Percentiles rank a stretch among this genome's conserved stretches.
Evolutionary conservation across 1,140 invertebrate species (phyloP).

Genomic region (Euwallacea similis): DNA sequence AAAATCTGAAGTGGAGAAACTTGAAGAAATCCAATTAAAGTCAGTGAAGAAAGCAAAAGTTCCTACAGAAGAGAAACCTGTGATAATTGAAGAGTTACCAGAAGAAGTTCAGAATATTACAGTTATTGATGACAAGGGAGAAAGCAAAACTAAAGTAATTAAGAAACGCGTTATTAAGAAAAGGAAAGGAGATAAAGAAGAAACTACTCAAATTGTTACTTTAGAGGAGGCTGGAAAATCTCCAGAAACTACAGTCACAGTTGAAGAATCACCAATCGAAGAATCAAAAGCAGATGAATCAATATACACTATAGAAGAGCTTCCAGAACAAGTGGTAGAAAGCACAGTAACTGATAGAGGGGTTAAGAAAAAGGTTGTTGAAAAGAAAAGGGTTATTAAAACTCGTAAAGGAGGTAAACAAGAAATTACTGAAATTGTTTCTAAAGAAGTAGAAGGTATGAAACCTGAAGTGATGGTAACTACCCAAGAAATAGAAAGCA

Average conservation of each 20-base stretch:
- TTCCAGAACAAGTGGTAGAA: slow-evolving; percentile 53
- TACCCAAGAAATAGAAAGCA: slow-evolving; percentile 43
- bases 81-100: slow-evolving; percentile 46
- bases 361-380: slow-evolving; percentile 43
- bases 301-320: slow-evolving; percentile 44
- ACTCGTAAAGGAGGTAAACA: slow-evolving; percentile 54
- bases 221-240: slow-evolving; percentile 28
- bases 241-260: slow-evolving; percentile 38
- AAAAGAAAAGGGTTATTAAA: slow-evolving; percentile 52
- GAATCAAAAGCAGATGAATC: slow-evolving; percentile 44
- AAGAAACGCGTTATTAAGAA: slow-evolving; percentile 49
- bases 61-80: slow-evolving; percentile 48
- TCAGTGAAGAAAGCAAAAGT: slow-evolving; percentile 49
- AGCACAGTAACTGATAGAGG: slow-evolving; percentile 50
- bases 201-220: slow-evolving; percentile 46
- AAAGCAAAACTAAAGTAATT: slow-evolving; percentile 40
- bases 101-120: slow-evolving; percentile 44
- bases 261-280: slow-evolving; percentile 42
- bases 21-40: slow-evolving; percentile 48
- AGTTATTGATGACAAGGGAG: slow-evolving; percentile 43
- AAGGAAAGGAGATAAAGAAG: slow-evolving; percentile 43
- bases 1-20: slow-evolving; percentile 19
- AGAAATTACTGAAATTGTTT: slow-evolving; percentile 55
- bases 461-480: slow-evolving; percentile 47
- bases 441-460: slow-evolving; percentile 54